Evolutionary conservation across 1,140 invertebrate genomes (phyloP).

Genomic region (Coelopa frigida): DNA sequence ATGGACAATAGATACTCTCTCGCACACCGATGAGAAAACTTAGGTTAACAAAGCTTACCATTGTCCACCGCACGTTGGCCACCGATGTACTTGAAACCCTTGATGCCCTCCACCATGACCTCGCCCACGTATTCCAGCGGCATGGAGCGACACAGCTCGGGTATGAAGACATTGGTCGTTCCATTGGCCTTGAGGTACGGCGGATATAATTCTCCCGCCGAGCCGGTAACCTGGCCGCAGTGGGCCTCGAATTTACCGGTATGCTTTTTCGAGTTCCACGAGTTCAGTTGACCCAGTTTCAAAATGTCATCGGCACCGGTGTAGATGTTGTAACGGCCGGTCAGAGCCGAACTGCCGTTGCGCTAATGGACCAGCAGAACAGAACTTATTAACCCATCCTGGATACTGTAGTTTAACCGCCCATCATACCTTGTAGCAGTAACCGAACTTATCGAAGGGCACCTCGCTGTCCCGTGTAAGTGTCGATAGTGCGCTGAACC

Average conservation of each 20-base stretch:
- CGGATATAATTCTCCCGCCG: slow-evolving; percentile 68
- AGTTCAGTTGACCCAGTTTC: slow-evolving; percentile 55
- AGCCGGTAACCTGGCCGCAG: slow-evolving; percentile 54
- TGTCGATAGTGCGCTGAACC: slow-evolving; percentile 51
- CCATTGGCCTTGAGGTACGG: slow-evolving; percentile 51
- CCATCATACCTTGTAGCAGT: slow-evolving; percentile 63
- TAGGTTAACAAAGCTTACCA: slow-evolving; percentile 49
- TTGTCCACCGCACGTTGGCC: slow-evolving; percentile 52
- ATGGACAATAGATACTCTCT: too few species aligned
- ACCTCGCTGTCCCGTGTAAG: slow-evolving; percentile 43
- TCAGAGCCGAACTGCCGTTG: slow-evolving; percentile 59
- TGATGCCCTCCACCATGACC: slow-evolving; percentile 47
- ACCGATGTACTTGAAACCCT: slow-evolving; percentile 52
- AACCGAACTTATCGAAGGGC: slow-evolving; percentile 64
- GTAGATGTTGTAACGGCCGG: slow-evolving; percentile 62
- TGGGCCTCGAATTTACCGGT: slow-evolving; percentile 52
- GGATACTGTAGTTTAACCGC: background rate
- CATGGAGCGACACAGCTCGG: slow-evolving; percentile 61
- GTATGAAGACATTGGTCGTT: slow-evolving; percentile 56
- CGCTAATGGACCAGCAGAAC: slow-evolving; percentile 46
- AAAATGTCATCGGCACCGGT: slow-evolving; percentile 52
- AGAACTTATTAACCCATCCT: background rate
- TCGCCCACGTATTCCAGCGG: slow-evolving; percentile 51
- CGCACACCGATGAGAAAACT: too few species aligned
- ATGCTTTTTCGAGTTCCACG: slow-evolving; percentile 59